Evolutionary conservation across 2,888 invertebrate species (phyloP).

Genomic region (Ctenicera cuprea): DNA sequence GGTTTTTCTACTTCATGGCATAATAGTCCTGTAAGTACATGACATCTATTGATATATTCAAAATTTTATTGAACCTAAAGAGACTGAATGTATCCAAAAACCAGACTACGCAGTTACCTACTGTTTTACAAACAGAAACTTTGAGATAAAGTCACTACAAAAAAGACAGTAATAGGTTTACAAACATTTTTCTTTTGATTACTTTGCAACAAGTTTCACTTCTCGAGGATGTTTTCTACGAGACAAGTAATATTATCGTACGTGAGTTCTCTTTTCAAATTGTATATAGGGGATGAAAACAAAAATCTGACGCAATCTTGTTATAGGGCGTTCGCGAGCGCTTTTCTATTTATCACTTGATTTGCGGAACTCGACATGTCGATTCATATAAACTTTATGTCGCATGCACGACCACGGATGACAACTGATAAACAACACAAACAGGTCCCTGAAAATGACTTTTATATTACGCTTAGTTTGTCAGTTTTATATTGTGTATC

Average conservation of each 20-base stretch:
- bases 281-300: slow-evolving; percentile 37
- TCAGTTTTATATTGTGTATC: slow-evolving; percentile 7
- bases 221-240: background rate
- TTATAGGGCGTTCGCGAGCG: slow-evolving; percentile 23
- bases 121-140: no score
- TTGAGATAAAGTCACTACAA: no score
- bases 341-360: slow-evolving; percentile 46
- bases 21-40: no score
- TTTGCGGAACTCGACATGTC: slow-evolving; percentile 43
- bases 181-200: background rate
- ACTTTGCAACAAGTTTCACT: slow-evolving; percentile 2
- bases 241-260: slow-evolving; percentile 22
- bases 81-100: no score
- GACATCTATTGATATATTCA: no score
- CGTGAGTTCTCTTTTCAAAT: slow-evolving; percentile 22
- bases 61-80: no score
- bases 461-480: slow-evolving; percentile 27
- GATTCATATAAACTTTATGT: slow-evolving; percentile 39
- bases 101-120: no score
- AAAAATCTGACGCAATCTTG: slow-evolving; percentile 43
- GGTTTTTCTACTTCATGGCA: no score
- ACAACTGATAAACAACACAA: slow-evolving; percentile 39
- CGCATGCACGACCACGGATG: slow-evolving; percentile 27
- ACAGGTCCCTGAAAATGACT: slow-evolving; percentile 21
- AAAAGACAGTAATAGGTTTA: background rate